Percentiles rank a stretch among this genome's conserved stretches.
Conservation (phyloP, 2,797 vertebrate species). For the Petrocephalus schoutedeni region DNA sequence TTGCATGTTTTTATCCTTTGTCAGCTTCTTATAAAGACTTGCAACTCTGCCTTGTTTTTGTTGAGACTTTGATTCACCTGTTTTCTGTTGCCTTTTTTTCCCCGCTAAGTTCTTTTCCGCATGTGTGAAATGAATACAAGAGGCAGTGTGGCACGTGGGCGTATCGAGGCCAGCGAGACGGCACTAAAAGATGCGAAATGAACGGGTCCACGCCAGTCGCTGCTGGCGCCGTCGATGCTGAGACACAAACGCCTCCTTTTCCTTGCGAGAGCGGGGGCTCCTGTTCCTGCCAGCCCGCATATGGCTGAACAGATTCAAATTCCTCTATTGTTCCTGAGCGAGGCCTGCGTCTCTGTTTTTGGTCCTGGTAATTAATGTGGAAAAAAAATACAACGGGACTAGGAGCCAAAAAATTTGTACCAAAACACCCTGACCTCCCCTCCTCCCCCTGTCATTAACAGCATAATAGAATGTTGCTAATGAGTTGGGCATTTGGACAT, state of each 20-base stretch:
- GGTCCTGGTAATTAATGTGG: neutral
- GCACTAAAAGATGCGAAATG: constrained; percentile 3
- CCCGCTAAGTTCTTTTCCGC: neutral
- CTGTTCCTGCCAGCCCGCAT: neutral
- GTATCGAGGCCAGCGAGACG: neutral
- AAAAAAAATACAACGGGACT: neutral
- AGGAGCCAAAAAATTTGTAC: neutral
- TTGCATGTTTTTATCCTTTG: neutral
- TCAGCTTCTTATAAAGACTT: neutral
- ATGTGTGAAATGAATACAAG: neutral
- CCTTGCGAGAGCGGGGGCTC: neutral
- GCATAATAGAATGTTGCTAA: neutral
- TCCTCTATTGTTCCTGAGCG: neutral
- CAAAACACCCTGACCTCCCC: neutral
- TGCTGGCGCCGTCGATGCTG: neutral
- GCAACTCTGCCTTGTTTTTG: neutral
- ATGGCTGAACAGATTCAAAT: constrained; percentile 11
- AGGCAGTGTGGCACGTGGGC: neutral
- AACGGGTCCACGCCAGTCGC: neutral
- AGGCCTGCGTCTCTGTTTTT: neutral
- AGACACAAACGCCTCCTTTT: constrained; percentile 12
- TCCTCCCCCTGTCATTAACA: neutral
- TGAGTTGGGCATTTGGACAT: neutral
- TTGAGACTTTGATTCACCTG: neutral
- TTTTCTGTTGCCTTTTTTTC: neutral